These are phyloP conservation scores for Calidris pugnax DNA, from an alignment of 2,113 vertebrate species.

Conservation along the genomic window DNA sequence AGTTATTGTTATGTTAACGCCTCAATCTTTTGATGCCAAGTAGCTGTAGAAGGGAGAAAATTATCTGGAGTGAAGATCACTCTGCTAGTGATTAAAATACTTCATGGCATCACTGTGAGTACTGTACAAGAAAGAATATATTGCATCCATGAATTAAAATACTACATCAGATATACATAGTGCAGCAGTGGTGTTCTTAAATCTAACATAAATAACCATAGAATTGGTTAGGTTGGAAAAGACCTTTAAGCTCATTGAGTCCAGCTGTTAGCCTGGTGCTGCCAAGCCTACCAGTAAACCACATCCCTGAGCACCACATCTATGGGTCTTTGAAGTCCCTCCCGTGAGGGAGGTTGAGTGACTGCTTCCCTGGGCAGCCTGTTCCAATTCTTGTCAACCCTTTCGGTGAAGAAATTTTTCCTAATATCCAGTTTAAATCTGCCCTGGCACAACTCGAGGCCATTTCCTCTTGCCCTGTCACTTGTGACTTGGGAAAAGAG, in stretches of 20 bases:
- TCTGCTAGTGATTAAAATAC: background rate
- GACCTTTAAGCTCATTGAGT: background rate
- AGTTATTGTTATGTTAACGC: slow-evolving; percentile 29
- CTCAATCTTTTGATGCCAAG: slow-evolving; percentile 6
- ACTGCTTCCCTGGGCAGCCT: background rate
- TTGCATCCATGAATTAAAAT: background rate
- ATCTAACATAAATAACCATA: background rate
- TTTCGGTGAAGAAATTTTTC: background rate
- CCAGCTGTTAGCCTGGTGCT: background rate
- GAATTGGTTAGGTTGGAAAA: background rate
- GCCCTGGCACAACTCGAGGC: background rate
- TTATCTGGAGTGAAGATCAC: background rate
- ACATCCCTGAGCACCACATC: background rate
- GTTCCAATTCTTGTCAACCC: background rate
- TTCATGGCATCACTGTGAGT: background rate
- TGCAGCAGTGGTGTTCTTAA: background rate
- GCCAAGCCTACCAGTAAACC: background rate
- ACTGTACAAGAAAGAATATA: background rate
- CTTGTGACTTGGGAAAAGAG: background rate
- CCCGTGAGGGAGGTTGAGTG: too few species aligned
- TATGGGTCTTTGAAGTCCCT: background rate
- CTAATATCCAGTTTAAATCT: background rate
- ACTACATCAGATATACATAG: background rate
- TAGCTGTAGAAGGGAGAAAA: background rate
- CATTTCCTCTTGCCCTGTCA: background rate